These are phyloP conservation scores for Thereva unica DNA, from an alignment of 2,888 invertebrate species.

Conservation along the genomic window DNA sequence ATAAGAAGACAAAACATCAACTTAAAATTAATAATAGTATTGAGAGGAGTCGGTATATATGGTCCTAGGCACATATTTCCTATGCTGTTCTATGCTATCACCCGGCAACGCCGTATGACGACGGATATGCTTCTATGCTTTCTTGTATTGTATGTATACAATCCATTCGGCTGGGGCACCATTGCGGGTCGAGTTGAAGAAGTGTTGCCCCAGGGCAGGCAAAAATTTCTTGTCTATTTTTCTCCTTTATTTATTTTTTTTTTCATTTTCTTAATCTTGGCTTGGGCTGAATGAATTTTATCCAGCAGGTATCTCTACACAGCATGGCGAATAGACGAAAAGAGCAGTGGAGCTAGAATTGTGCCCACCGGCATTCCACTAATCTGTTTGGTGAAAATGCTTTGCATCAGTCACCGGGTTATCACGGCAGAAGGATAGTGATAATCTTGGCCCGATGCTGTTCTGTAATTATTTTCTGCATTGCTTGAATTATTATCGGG, in stretches of 20 bases:
- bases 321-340: not conserved
- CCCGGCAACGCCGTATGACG: not conserved
- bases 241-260: no score
- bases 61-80: no score
- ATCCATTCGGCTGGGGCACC: conserved; percentile 1
- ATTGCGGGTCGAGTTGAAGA: conserved; percentile 14
- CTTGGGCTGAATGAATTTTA: conserved; percentile 1
- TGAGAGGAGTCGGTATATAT: not conserved
- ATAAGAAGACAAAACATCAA: conserved; percentile 26
- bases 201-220: not conserved
- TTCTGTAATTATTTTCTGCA: conserved; percentile 4
- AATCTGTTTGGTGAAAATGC: conserved; percentile 7
- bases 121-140: not conserved
- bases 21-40: conserved; percentile 33
- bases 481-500: no score
- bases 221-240: no score
- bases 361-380: conserved; percentile 5
- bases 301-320: not conserved
- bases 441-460: conserved; percentile 7
- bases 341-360: conserved; percentile 10
- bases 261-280: not conserved
- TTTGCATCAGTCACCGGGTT: conserved; percentile 31
- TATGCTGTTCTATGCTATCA: no score
- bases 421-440: conserved; percentile 17
- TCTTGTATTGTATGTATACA: not conserved